Conservation (phyloP, 2,797 vertebrate genomes). For the Enteromius argenteus region DNA sequence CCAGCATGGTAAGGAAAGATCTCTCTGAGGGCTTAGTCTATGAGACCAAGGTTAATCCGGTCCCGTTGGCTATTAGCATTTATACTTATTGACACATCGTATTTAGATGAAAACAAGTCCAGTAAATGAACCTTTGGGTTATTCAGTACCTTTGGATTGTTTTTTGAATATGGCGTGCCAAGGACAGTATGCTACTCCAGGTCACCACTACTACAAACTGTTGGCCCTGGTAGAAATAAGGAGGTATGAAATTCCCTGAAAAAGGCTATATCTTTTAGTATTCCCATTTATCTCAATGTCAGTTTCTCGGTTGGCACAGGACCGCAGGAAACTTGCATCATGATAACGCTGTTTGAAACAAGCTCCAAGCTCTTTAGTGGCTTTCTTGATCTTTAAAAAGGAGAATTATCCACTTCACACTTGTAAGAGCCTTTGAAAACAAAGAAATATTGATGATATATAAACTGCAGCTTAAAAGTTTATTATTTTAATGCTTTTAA, state of each 20-base stretch:
- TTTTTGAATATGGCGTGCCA: constrained; percentile 3
- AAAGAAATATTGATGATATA: not conserved
- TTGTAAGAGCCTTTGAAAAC: not conserved
- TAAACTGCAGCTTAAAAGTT: not conserved
- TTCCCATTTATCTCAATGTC: constrained; percentile 1
- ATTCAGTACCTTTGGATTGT: constrained; percentile 5
- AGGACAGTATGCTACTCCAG: constrained; percentile 33
- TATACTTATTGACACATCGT: constrained; percentile 11
- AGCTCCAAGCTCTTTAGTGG: not conserved
- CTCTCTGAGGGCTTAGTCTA: constrained; percentile 24
- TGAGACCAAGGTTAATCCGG: constrained; percentile 3
- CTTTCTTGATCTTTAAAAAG: not conserved
- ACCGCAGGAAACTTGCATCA: not conserved
- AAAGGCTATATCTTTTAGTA: constrained; percentile 14
- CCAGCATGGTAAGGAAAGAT: constrained; percentile 44
- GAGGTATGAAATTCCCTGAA: constrained; percentile 8
- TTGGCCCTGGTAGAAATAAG: not conserved
- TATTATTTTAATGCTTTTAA: not conserved
- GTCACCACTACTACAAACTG: constrained; percentile 8
- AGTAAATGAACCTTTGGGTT: not conserved
- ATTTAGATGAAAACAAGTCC: constrained; percentile 18
- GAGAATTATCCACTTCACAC: not conserved
- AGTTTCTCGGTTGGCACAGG: constrained; percentile 10
- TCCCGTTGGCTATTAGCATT: constrained; percentile 11
- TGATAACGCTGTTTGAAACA: not conserved